Conservation (phyloP, 2,888 invertebrate species). For the Fragum fragum region DNA sequence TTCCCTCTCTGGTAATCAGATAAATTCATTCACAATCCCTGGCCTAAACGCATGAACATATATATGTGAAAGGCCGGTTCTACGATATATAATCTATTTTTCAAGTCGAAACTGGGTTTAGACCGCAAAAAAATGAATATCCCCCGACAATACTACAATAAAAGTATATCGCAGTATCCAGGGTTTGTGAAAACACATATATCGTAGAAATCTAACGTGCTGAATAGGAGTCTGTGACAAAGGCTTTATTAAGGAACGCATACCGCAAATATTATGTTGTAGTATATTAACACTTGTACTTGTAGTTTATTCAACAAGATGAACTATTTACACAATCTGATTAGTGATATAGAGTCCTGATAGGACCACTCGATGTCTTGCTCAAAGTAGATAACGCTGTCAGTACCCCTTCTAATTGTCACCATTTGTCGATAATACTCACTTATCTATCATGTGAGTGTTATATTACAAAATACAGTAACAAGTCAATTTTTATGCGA, state of each 20-base stretch:
- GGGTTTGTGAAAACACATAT: background rate
- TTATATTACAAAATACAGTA: conserved; percentile 7
- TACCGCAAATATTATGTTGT: background rate
- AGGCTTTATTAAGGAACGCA: background rate
- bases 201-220: background rate
- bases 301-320: background rate
- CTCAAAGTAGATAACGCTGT: conserved; percentile 14
- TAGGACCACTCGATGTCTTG: conserved; percentile 4
- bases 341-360: background rate
- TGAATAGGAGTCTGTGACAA: background rate
- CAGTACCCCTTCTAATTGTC: conserved; percentile 11
- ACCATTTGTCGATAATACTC: background rate
- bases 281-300: background rate
- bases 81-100: conserved; percentile 13
- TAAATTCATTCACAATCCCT: too few species aligned
- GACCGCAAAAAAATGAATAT: background rate
- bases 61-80: conserved; percentile 7
- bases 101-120: background rate
- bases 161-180: conserved; percentile 3
- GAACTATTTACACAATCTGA: background rate
- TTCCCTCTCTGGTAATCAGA: too few species aligned
- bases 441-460: background rate
- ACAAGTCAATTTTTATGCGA: background rate
- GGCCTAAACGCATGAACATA: too few species aligned
- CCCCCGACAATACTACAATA: too few species aligned